phyloP scores from a whole-genome alignment of 2,888 invertebrate species.

The Nipponacmea schrenckii region DNA sequence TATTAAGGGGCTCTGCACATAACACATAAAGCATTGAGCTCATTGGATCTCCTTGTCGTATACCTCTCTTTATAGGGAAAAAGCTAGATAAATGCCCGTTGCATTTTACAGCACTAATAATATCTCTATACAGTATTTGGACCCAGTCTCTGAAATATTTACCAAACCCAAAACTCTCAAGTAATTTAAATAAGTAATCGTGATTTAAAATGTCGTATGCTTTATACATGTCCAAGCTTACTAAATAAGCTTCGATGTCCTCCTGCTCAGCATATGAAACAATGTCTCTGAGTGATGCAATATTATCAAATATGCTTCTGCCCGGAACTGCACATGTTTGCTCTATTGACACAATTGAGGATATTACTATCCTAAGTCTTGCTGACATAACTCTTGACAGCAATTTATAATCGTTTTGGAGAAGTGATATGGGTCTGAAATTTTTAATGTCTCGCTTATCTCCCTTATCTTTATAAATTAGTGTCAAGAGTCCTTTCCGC shows the following conservation, averaged over 20 bases:
- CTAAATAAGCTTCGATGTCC: conserved; percentile 29
- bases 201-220: conserved; percentile 42
- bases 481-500: conserved; percentile 22
- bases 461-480: conserved; percentile 36
- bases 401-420: conserved; percentile 40
- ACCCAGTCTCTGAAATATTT: conserved; percentile 12
- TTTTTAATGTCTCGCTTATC: conserved; percentile 31
- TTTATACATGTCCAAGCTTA: conserved; percentile 41
- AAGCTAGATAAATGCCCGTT: conserved; percentile 31
- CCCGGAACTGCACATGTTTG: conserved; percentile 40
- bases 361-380: conserved; percentile 28
- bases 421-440: conserved; percentile 38
- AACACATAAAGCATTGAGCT: not conserved
- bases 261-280: conserved; percentile 36
- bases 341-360: conserved; percentile 27
- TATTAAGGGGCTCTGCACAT: not conserved
- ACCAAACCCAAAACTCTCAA: conserved; percentile 22
- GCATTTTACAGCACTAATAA: conserved; percentile 32
- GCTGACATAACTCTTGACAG: conserved; percentile 36
- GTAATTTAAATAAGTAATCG: too few relatives aligned
- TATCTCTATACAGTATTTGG: conserved; percentile 7
- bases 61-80: not conserved
- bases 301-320: conserved; percentile 40
- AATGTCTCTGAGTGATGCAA: conserved; percentile 33
- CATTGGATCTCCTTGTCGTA: not conserved